Evolutionary conservation across 2,113 vertebrate species (phyloP).

Genomic region (Erpornis zantholeuca): DNA sequence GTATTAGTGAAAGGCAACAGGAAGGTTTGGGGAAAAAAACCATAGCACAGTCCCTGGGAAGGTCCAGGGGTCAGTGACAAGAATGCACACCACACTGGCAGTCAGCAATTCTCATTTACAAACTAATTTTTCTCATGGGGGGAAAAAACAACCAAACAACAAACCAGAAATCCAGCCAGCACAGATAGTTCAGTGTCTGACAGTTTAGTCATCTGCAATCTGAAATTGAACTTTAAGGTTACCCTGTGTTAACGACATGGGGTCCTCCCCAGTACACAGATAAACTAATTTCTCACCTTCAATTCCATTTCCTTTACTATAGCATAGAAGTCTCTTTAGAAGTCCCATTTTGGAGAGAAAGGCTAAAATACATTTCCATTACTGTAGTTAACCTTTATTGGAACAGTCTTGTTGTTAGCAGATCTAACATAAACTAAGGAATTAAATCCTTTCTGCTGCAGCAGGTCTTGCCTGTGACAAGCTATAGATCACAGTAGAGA

Average conservation of each 20-base stretch:
- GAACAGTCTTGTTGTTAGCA: not conserved
- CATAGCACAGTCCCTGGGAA: not conserved
- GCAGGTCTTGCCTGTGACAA: fast-evolving
- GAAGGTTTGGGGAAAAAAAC: not conserved
- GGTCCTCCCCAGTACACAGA: not conserved
- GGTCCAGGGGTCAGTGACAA: not conserved
- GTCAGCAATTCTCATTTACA: not conserved
- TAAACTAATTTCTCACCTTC: not conserved
- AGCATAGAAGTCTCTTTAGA: not conserved
- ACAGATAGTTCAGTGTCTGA: not conserved
- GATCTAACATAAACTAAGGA: not conserved
- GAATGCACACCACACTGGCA: not conserved
- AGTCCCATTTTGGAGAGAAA: not conserved
- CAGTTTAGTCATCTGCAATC: not conserved
- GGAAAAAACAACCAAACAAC: not conserved
- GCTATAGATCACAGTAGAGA: constrained; percentile 81
- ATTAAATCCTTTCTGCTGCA: not conserved
- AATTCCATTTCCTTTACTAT: not conserved
- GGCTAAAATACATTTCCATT: not conserved
- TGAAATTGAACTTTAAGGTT: not conserved
- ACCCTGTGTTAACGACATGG: not conserved
- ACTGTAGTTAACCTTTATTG: not conserved
- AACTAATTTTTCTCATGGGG: not conserved
- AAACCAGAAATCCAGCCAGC: not conserved
- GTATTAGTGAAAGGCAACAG: not conserved